These are phyloP conservation scores for Mactromeris polynyma DNA, from an alignment of 2,888 invertebrate genomes.

Conservation along the genomic window DNA sequence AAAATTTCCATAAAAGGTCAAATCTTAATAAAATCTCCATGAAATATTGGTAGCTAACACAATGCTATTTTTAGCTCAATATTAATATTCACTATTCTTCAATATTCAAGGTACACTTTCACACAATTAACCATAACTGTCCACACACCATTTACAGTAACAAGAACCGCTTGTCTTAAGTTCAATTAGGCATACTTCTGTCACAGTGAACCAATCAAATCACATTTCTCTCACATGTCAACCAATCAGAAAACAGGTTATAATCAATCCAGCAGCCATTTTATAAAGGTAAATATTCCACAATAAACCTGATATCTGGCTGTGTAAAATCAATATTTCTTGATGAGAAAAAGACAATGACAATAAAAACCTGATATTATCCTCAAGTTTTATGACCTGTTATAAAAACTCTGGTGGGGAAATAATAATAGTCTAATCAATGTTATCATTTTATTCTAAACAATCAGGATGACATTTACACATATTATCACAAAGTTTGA, in stretches of 20 bases:
- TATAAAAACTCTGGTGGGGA: background rate
- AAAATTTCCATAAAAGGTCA: background rate
- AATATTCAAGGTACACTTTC: background rate
- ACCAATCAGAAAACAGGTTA: constrained; percentile 36
- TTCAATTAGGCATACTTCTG: background rate
- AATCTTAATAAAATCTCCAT: background rate
- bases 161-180: background rate
- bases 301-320: background rate
- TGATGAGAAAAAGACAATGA: constrained; percentile 32
- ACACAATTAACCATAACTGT: background rate
- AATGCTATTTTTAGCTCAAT: background rate
- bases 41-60: background rate
- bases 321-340: constrained; percentile 36
- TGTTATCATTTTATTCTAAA: constrained; percentile 29
- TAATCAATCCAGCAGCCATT: constrained; percentile 28
- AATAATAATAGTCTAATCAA: constrained; percentile 30
- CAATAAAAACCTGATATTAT: constrained; percentile 38
- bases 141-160: background rate
- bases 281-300: constrained; percentile 32
- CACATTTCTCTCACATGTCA: constrained; percentile 15
- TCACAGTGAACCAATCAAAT: constrained; percentile 31
- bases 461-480: background rate
- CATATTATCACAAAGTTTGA: constrained; percentile 2
- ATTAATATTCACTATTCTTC: background rate
- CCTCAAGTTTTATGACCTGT: constrained; percentile 23